Conservation (phyloP, 2,797 vertebrate genomes). For the Cirrhinus molitorella region DNA sequence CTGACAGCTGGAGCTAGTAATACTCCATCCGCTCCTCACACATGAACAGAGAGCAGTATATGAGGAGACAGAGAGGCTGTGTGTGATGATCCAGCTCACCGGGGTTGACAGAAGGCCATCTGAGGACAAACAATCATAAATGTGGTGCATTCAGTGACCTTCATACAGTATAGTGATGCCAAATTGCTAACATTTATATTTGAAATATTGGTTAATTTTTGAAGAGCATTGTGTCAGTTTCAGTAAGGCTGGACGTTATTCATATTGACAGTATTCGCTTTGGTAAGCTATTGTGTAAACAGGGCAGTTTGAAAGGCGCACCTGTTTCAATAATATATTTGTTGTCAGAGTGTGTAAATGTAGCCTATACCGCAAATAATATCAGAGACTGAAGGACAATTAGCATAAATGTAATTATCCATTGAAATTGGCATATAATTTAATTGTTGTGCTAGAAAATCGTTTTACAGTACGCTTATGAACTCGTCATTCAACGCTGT, state of each 20-base stretch:
- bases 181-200: neutral
- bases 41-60: slow-evolving; percentile 25
- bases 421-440: too few relatives aligned
- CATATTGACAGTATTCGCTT: neutral
- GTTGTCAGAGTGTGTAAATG: neutral
- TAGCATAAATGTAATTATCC: neutral
- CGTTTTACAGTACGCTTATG: too few relatives aligned
- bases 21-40: slow-evolving; percentile 20
- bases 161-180: neutral
- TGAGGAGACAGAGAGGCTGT: slow-evolving; percentile 15
- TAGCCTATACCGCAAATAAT: neutral
- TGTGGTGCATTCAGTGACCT: too few relatives aligned
- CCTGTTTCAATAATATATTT: slow-evolving; percentile 9
- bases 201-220: neutral
- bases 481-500: too few relatives aligned
- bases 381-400: neutral
- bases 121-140: neutral
- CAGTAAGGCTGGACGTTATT: neutral
- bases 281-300: neutral
- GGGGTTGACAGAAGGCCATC: neutral
- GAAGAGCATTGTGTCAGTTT: neutral
- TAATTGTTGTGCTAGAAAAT: too few relatives aligned
- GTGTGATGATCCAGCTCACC: neutral
- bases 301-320: neutral
- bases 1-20: slow-evolving; percentile 54